These are phyloP conservation scores for Ornithoptera priamus DNA, from an alignment of 2,888 invertebrate genomes.

Conservation along the genomic window DNA sequence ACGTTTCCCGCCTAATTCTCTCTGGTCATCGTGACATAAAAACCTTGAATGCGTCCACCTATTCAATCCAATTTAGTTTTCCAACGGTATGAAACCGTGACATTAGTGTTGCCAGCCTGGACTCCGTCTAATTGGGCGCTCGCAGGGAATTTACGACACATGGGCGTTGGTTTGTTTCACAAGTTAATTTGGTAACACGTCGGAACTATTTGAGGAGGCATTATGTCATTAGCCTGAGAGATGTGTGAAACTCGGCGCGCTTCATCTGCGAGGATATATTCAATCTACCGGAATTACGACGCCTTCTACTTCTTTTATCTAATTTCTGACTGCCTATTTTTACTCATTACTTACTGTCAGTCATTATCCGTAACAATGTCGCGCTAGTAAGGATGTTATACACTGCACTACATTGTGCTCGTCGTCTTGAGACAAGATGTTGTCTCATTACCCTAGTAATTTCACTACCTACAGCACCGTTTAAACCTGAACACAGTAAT, in stretches of 20 bases:
- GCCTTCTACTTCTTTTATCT: too few species aligned
- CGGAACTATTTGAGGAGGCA: constrained; percentile 15
- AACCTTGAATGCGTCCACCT: neutral
- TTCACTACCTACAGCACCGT: too few species aligned
- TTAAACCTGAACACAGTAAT: too few species aligned
- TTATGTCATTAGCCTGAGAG: constrained; percentile 4
- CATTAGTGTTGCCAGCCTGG: constrained; percentile 10
- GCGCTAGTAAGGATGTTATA: too few species aligned
- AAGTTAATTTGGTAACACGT: constrained; percentile 19
- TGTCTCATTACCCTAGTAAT: too few species aligned
- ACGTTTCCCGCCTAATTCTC: too few species aligned
- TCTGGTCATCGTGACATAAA: constrained; percentile 1
- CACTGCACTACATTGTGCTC: too few species aligned
- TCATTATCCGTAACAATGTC: too few species aligned
- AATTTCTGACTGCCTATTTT: too few species aligned
- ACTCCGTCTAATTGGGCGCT: constrained; percentile 20
- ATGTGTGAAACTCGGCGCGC: neutral
- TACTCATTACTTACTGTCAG: too few species aligned
- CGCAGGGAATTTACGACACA: constrained; percentile 13
- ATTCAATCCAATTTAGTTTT: constrained; percentile 22
- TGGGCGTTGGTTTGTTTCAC: constrained; percentile 9
- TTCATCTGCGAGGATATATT: neutral
- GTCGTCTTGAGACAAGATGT: too few species aligned
- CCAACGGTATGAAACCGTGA: constrained; percentile 9
- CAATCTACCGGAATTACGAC: neutral